Evolutionary conservation across 2,113 vertebrate genomes (phyloP).

Genomic region (Macrotis lagotis): DNA sequence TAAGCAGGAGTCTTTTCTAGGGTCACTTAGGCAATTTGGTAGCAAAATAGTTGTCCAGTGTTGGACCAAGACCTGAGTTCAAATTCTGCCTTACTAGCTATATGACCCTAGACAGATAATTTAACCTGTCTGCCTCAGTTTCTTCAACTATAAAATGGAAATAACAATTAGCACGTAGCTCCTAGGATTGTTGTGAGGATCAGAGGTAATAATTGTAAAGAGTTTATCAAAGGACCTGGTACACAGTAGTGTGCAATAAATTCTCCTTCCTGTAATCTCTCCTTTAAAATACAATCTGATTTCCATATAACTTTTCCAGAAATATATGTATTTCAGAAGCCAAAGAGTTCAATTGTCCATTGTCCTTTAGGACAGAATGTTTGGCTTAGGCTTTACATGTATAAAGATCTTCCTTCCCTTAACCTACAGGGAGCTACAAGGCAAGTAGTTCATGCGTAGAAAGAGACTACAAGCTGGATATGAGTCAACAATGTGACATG

Average conservation of each 20-base stretch:
- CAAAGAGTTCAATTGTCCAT: background rate
- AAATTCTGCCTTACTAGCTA: background rate
- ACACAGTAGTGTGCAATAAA: no score
- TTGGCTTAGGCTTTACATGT: background rate
- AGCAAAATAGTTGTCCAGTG: background rate
- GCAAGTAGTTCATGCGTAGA: background rate
- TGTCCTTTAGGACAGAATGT: background rate
- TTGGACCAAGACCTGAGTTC: background rate
- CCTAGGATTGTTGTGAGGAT: no score
- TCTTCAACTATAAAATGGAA: no score
- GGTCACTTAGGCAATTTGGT: background rate
- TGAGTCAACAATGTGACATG: background rate
- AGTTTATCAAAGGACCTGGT: no score
- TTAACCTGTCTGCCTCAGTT: background rate
- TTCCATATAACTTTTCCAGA: background rate
- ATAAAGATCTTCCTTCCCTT: background rate
- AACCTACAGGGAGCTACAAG: background rate
- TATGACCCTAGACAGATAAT: background rate
- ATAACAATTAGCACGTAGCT: no score
- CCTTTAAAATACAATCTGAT: no score
- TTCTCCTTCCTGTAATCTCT: no score
- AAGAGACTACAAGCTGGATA: background rate
- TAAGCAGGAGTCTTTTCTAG: background rate
- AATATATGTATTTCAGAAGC: background rate
- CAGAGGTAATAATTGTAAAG: no score